These are phyloP conservation scores for Campylorhamphus procurvoides DNA, from an alignment of 2,113 vertebrate species.

Conservation along the genomic window DNA sequence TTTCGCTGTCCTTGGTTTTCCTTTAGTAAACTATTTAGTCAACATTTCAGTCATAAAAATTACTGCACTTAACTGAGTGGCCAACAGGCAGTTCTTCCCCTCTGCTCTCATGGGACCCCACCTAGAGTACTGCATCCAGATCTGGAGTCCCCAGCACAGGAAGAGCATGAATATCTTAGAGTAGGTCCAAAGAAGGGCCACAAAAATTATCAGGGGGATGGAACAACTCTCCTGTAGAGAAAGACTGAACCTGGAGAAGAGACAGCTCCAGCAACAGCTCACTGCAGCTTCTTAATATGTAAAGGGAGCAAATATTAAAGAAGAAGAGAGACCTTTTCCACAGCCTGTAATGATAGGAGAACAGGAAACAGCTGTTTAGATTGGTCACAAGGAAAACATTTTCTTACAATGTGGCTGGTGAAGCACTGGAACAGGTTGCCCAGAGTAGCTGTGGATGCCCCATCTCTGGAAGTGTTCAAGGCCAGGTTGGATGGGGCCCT, in stretches of 20 bases:
- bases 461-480: not conserved
- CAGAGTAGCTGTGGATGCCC: not conserved
- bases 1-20: not conserved
- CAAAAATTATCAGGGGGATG: not conserved
- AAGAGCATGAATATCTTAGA: not conserved
- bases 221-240: not conserved
- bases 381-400: not conserved
- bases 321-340: not conserved
- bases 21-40: not conserved
- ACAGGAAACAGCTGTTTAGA: not conserved
- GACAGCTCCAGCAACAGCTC: rapidly evolving
- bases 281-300: not conserved
- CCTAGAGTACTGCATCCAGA: not conserved
- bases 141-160: not conserved
- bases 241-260: not conserved
- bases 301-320: not conserved
- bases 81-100: not conserved
- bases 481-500: not conserved
- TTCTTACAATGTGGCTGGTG: no score
- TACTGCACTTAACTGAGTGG: not conserved
- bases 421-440: not conserved
- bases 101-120: not conserved
- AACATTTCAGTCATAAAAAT: not conserved
- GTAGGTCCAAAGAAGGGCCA: not conserved
- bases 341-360: not conserved